phyloP scores from a whole-genome alignment of 2,113 vertebrate species.

The Protobothrops mucrosquamatus region DNA sequence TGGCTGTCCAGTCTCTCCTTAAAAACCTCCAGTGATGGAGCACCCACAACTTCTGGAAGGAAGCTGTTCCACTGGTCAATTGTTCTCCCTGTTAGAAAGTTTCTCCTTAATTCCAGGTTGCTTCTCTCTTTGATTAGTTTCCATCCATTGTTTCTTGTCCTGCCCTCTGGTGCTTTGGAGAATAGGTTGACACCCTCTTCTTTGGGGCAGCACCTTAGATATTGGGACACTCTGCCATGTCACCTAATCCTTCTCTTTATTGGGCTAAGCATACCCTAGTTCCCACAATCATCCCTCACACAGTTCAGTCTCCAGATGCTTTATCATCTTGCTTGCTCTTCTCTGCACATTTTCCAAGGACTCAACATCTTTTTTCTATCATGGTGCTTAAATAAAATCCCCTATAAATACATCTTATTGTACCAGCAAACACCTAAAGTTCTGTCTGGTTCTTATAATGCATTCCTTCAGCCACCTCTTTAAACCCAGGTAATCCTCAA shows the following conservation, averaged over 20 bases:
- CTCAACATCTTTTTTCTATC: background rate
- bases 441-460: background rate
- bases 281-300: background rate
- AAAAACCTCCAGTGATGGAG: too few relatives aligned
- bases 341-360: background rate
- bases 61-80: too few relatives aligned
- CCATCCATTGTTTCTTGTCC: too few relatives aligned
- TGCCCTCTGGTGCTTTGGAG: too few relatives aligned
- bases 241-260: background rate
- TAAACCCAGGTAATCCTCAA: background rate
- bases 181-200: too few relatives aligned
- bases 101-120: too few relatives aligned
- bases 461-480: background rate
- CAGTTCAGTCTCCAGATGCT: background rate
- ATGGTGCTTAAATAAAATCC: constrained; percentile 5
- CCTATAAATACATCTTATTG: constrained; percentile 32
- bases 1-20: too few relatives aligned
- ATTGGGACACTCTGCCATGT: too few relatives aligned
- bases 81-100: too few relatives aligned
- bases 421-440: constrained; percentile 24
- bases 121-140: too few relatives aligned
- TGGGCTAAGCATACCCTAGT: background rate
- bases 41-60: too few relatives aligned
- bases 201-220: too few relatives aligned
- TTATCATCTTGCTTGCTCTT: background rate